Conservation (phyloP, 2,888 invertebrate species). For the Listrodromus nycthemerus region DNA sequence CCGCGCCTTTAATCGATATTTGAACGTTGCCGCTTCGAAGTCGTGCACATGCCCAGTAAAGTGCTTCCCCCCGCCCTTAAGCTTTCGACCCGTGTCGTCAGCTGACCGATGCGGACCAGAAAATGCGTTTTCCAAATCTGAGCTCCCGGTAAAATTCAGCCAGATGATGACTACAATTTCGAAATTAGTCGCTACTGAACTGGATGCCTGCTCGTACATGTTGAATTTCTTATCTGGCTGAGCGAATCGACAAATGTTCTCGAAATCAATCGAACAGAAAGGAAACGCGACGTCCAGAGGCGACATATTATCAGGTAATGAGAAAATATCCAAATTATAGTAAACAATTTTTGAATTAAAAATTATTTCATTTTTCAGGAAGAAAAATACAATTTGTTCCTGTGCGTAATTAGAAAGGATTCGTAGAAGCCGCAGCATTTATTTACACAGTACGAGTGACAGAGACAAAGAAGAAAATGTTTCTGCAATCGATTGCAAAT, state of each 20-base stretch:
- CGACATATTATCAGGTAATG: background rate
- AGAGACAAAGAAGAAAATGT: constrained; percentile 56
- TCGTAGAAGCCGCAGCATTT: background rate
- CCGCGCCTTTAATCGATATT: background rate
- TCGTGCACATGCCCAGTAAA: background rate
- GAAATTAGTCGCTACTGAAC: constrained; percentile 32
- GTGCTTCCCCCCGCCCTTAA: background rate
- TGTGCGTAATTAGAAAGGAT: background rate
- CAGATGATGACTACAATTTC: constrained; percentile 26
- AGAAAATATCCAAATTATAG: background rate
- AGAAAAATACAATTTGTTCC: background rate
- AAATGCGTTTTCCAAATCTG: constrained; percentile 26
- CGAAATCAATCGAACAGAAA: background rate
- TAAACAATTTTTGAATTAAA: background rate
- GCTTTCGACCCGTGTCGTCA: constrained; percentile 6
- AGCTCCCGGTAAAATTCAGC: constrained; percentile 29
- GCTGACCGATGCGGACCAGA: constrained; percentile 3
- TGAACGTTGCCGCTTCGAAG: constrained; percentile 3
- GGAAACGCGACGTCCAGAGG: background rate
- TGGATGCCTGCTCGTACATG: background rate
- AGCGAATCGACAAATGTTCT: background rate
- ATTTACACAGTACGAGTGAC: background rate
- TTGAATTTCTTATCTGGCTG: background rate
- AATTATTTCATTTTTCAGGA: constrained; percentile 6
- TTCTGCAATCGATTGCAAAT: constrained; percentile 84